Conservation (phyloP, 2,113 vertebrate genomes). For the Capreolus pygargus region DNA sequence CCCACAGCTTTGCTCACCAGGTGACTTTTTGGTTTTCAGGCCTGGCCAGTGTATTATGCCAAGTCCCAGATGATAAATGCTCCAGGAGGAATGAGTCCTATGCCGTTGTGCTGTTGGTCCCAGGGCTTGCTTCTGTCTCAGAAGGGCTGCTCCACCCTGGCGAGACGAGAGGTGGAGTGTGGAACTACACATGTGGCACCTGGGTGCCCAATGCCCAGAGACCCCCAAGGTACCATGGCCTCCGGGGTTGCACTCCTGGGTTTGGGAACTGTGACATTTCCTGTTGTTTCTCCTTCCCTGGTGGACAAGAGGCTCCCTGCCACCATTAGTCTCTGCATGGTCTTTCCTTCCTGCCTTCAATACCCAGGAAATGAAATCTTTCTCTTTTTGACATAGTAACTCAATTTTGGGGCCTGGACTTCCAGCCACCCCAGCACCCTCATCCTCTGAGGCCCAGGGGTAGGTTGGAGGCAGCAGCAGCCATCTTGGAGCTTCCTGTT, state of each 20-base stretch:
- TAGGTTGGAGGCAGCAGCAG: background rate
- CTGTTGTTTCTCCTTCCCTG: background rate
- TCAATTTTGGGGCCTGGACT: background rate
- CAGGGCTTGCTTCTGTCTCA: background rate
- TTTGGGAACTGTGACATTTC: background rate
- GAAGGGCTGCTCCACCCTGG: background rate
- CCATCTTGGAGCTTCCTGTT: background rate
- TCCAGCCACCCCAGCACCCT: background rate
- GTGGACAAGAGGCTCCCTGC: background rate
- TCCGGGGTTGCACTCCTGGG: background rate
- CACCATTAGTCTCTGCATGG: background rate
- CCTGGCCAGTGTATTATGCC: background rate
- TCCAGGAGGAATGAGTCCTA: background rate
- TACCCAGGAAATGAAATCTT: background rate
- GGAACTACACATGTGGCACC: background rate
- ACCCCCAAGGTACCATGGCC: background rate
- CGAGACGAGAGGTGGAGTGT: background rate
- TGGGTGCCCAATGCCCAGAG: too few species aligned
- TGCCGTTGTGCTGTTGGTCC: background rate
- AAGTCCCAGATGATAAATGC: fast-evolving
- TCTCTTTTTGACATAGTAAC: background rate
- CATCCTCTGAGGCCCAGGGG: background rate
- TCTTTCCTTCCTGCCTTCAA: background rate
- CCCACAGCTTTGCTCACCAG: background rate
- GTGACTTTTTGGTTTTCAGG: background rate